A percentile compares a stretch with the other conserved stretches of the same genome.
phyloP scores from a whole-genome alignment of 2,888 invertebrate genomes.

The Ormyrus thymus region DNA sequence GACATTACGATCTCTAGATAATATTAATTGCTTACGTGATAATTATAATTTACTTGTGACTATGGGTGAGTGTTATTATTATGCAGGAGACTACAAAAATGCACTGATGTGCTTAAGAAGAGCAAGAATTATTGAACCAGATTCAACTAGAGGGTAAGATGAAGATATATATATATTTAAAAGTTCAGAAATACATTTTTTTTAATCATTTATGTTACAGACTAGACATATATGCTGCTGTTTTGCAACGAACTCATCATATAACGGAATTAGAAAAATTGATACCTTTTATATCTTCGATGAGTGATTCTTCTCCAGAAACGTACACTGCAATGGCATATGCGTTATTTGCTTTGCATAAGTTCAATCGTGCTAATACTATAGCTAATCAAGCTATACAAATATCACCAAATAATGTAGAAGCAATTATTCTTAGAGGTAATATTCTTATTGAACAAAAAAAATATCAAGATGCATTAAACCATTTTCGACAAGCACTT shows the following conservation, averaged over 20 bases:
- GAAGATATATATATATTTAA: conserved; percentile 7
- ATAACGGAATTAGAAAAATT: conserved; percentile 80
- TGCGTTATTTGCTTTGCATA: conserved; percentile 80
- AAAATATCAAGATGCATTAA: conserved; percentile 81
- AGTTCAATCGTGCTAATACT: conserved; percentile 82
- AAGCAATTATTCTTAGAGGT: conserved; percentile 86
- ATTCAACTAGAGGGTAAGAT: conserved; percentile 69
- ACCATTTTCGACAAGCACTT: conserved; percentile 82
- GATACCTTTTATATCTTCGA: conserved; percentile 75
- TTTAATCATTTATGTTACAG: conserved; percentile 69
- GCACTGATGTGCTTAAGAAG: conserved; percentile 78
- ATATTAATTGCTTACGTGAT: conserved; percentile 80
- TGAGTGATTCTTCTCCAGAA: conserved; percentile 79
- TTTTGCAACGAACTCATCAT: conserved; percentile 79
- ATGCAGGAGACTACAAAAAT: conserved; percentile 82
- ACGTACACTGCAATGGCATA: conserved; percentile 88
- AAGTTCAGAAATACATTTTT: conserved; percentile 14
- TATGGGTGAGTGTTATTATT: conserved; percentile 85
- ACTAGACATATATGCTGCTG: conserved; percentile 81
- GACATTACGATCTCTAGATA: conserved; percentile 82
- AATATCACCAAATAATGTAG: conserved; percentile 81
- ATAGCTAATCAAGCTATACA: conserved; percentile 85
- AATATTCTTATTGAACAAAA: conserved; percentile 81
- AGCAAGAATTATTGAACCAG: conserved; percentile 72
- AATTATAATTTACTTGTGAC: conserved; percentile 82